Evolutionary conservation across 2,797 vertebrate species (phyloP).

Genomic region (Danio tinwini): DNA sequence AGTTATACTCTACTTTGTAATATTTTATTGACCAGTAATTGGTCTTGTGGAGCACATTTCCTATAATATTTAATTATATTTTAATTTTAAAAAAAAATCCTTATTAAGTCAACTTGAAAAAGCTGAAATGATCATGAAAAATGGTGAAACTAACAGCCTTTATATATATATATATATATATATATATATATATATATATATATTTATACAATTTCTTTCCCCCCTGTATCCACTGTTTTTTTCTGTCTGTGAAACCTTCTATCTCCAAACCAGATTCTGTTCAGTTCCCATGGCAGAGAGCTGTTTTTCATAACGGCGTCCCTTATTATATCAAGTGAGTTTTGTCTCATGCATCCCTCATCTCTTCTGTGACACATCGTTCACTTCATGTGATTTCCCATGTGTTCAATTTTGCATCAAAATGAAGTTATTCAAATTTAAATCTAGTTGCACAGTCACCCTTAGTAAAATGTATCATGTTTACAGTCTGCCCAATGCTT

Average conservation of each 20-base stretch:
- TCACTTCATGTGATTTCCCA: not conserved
- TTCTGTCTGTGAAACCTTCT: not conserved
- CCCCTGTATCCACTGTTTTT: no score
- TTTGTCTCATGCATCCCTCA: constrained; percentile 14
- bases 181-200: no score
- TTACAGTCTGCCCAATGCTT: not conserved
- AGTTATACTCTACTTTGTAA: not conserved
- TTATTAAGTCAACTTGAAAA: not conserved
- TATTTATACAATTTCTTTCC: no score
- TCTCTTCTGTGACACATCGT: not conserved
- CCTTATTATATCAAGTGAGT: constrained; percentile 92
- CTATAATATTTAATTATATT: no score
- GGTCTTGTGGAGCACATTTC: not conserved
- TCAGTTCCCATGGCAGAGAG: constrained; percentile 86
- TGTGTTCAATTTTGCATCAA: constrained; percentile 6
- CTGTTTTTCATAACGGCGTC: constrained; percentile 86
- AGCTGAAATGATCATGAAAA: not conserved
- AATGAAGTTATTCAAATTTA: not conserved
- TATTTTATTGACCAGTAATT: not conserved
- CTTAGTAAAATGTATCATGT: not conserved
- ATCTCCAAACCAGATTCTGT: constrained; percentile 79
- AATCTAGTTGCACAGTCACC: not conserved
- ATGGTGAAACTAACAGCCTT: no score
- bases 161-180: no score
- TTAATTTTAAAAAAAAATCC: no score